phyloP scores from a whole-genome alignment of 2,797 vertebrate genomes.

The Steatocranus sp. region DNA sequence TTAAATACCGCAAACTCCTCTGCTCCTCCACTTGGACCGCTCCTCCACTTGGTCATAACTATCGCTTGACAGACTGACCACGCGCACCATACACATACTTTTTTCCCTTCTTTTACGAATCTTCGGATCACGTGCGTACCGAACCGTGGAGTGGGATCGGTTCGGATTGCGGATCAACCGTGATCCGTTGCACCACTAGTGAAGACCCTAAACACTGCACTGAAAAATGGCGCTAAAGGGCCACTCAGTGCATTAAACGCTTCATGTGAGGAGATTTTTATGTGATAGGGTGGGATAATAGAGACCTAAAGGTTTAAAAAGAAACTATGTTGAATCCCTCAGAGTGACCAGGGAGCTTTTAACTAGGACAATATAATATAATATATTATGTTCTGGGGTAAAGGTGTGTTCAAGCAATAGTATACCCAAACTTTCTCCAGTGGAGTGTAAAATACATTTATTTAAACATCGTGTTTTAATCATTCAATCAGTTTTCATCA shows the following conservation, averaged over 20 bases:
- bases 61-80: too few relatives aligned
- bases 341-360: not conserved
- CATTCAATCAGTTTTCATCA: not conserved
- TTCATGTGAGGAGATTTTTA: not conserved
- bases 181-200: too few relatives aligned
- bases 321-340: not conserved
- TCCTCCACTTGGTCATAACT: too few relatives aligned
- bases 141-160: too few relatives aligned
- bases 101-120: too few relatives aligned
- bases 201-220: not conserved
- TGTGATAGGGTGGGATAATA: not conserved
- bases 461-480: not conserved
- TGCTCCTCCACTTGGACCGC: too few relatives aligned
- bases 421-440: not conserved
- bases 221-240: not conserved
- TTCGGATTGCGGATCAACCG: too few relatives aligned
- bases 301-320: not conserved
- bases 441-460: not conserved
- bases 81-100: too few relatives aligned
- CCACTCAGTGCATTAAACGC: not conserved
- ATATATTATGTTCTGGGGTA: not conserved
- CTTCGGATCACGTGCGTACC: too few relatives aligned
- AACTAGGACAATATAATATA: not conserved
- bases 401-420: not conserved
- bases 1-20: too few relatives aligned